A percentile compares a stretch with the other conserved stretches of the same genome.
These are phyloP conservation scores for Lordiphosa collinella DNA, from an alignment of 1,140 invertebrate genomes.

Conservation along the genomic window DNA sequence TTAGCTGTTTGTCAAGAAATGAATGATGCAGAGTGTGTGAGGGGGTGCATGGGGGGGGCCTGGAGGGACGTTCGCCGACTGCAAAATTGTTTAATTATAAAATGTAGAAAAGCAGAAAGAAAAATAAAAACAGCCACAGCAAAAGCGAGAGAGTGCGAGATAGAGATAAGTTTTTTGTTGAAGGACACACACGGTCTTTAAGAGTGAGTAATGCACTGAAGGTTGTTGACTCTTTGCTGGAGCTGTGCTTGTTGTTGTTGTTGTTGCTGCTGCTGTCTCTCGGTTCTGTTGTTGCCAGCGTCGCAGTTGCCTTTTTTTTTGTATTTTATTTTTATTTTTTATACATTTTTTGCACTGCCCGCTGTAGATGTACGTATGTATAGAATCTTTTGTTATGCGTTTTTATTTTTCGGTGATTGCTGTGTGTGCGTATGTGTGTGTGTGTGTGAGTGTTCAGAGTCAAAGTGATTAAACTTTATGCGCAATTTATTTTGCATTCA, in stretches of 20 bases:
- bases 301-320: conserved; percentile 15
- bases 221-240: conserved; percentile 65
- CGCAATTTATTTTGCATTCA: conserved; percentile 78
- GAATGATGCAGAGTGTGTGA: conserved; percentile 15
- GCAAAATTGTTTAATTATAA: conserved; percentile 77
- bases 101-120: conserved; percentile 58
- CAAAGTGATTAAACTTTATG: conserved; percentile 79
- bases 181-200: conserved; percentile 78
- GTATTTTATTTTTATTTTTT: conserved; percentile 9
- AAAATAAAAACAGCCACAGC: conserved; percentile 14
- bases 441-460: conserved; percentile 53
- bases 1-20: conserved; percentile 38
- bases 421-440: not conserved
- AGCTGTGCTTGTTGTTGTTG: conserved; percentile 21
- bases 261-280: conserved; percentile 16
- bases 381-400: conserved; percentile 71
- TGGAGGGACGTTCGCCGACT: conserved; percentile 21
- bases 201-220: conserved; percentile 78
- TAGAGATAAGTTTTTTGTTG: conserved; percentile 72
- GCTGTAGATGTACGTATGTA: conserved; percentile 33
- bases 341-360: conserved; percentile 59
- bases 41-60: not conserved
- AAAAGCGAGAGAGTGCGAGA: conserved; percentile 35
- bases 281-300: conserved; percentile 12
- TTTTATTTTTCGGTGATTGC: conserved; percentile 60